A percentile compares a stretch with the other conserved stretches of the same genome.
Evolutionary conservation across 2,113 vertebrate genomes (phyloP).

Genomic region (Paramisgurnus dabryanus): DNA sequence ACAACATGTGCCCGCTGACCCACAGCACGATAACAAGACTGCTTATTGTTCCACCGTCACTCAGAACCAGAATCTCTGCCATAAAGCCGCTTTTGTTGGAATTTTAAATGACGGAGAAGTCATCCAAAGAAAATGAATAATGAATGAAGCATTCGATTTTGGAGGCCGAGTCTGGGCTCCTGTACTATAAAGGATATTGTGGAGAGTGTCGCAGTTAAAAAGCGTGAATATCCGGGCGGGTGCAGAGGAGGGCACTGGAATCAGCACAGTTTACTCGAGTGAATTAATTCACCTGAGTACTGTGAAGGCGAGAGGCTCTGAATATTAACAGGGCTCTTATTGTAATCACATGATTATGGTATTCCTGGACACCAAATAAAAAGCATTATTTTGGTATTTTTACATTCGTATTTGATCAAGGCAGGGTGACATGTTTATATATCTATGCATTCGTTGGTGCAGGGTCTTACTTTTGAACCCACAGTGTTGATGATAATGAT

Average conservation of each 20-base stretch:
- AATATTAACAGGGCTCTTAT: slow-evolving; percentile 59
- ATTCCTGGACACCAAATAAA: slow-evolving; percentile 53
- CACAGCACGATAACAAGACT: slow-evolving; percentile 25
- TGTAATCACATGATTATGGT: slow-evolving; percentile 55
- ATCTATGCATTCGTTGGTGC: slow-evolving; percentile 40
- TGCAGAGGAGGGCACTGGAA: slow-evolving; percentile 10
- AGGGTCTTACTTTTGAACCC: background rate
- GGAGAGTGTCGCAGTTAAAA: slow-evolving; percentile 27
- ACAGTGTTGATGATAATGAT: background rate
- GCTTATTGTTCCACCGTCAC: slow-evolving; percentile 8
- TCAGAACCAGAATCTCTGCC: background rate
- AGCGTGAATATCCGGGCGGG: slow-evolving; percentile 32
- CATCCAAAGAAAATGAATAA: slow-evolving; percentile 39
- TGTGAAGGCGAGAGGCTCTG: slow-evolving; percentile 46
- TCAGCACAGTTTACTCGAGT: slow-evolving; percentile 48
- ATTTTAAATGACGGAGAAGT: slow-evolving; percentile 19
- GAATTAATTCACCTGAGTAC: slow-evolving; percentile 59
- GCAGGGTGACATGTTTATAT: slow-evolving; percentile 45
- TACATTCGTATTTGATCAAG: slow-evolving; percentile 54
- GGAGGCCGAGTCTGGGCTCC: slow-evolving; percentile 15
- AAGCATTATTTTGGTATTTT: slow-evolving; percentile 56
- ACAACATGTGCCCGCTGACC: background rate
- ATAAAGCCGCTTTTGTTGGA: slow-evolving; percentile 24
- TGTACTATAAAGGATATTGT: slow-evolving; percentile 47
- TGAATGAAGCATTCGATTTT: slow-evolving; percentile 35